Percentiles rank a stretch among this genome's conserved stretches.
phyloP scores from a whole-genome alignment of 2,797 vertebrate species.

The Pipistrellus pipistrellus region DNA sequence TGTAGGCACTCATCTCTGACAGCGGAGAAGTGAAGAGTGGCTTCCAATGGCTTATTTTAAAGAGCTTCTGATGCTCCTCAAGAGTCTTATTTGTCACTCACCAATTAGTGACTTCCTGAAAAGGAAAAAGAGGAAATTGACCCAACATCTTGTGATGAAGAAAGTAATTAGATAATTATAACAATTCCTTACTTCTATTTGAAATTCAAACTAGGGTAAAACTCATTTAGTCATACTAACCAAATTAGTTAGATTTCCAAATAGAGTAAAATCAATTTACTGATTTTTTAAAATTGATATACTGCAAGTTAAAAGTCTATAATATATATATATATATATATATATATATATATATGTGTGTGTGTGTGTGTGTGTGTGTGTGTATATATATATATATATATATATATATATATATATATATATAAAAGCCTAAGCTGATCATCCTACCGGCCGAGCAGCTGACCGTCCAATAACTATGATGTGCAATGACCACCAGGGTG shows the following conservation, averaged over 20 bases:
- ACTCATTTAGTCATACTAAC: constrained; percentile 16
- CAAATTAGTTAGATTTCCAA: constrained; percentile 35
- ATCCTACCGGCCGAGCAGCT: fast-evolving
- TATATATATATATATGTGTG: no score
- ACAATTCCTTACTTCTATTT: constrained; percentile 52
- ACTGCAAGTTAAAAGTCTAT: background rate
- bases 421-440: no score
- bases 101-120: constrained; percentile 1
- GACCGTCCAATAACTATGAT: no score
- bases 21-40: constrained; percentile 17
- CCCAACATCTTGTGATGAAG: background rate
- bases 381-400: no score
- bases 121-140: constrained; percentile 43
- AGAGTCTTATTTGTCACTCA: background rate
- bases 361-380: no score
- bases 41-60: constrained; percentile 6
- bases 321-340: no score
- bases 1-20: background rate
- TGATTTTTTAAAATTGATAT: constrained; percentile 4
- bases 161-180: constrained; percentile 3
- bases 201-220: constrained; percentile 48
- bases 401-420: no score
- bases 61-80: background rate
- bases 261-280: constrained; percentile 51
- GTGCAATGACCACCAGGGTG: no score